phyloP scores from a whole-genome alignment of 2,888 invertebrate species.

The Xestia rhomboidea region DNA sequence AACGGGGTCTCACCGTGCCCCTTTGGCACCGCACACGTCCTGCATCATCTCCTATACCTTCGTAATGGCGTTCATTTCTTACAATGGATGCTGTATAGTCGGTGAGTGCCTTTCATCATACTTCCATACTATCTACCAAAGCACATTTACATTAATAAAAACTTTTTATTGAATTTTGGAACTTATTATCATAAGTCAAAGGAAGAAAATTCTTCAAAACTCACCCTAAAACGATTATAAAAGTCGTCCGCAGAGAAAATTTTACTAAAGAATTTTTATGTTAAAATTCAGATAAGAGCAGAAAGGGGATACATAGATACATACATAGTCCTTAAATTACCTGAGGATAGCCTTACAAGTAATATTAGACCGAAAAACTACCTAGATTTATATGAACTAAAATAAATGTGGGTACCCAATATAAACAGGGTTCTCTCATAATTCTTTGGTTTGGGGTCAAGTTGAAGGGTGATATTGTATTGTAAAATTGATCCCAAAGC shows the following conservation, averaged over 20 bases:
- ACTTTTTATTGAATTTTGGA: conserved; percentile 31
- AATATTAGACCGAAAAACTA: conserved; percentile 58
- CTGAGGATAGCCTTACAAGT: conserved; percentile 52
- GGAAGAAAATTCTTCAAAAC: conserved; percentile 25
- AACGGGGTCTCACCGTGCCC: background rate
- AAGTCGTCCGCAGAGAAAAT: conserved; percentile 30
- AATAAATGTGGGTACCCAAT: conserved; percentile 45
- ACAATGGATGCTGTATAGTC: background rate
- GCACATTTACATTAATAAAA: conserved; percentile 40
- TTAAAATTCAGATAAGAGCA: conserved; percentile 56
- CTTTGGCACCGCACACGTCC: background rate
- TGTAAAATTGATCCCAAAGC: background rate
- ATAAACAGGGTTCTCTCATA: conserved; percentile 33
- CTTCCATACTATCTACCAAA: conserved; percentile 5
- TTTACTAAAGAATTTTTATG: conserved; percentile 52
- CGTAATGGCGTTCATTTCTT: background rate
- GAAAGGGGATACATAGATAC: conserved; percentile 58
- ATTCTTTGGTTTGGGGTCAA: conserved; percentile 6
- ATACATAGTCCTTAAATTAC: conserved; percentile 61
- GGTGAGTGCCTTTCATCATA: conserved; percentile 15
- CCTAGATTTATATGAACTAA: conserved; percentile 56
- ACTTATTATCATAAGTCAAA: conserved; percentile 20
- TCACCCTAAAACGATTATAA: conserved; percentile 36
- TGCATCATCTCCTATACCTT: background rate
- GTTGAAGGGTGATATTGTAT: conserved; percentile 3